Percentiles rank a stretch among this genome's conserved stretches.
phyloP scores from a whole-genome alignment of 2,797 vertebrate species.

The Natrix natrix region DNA sequence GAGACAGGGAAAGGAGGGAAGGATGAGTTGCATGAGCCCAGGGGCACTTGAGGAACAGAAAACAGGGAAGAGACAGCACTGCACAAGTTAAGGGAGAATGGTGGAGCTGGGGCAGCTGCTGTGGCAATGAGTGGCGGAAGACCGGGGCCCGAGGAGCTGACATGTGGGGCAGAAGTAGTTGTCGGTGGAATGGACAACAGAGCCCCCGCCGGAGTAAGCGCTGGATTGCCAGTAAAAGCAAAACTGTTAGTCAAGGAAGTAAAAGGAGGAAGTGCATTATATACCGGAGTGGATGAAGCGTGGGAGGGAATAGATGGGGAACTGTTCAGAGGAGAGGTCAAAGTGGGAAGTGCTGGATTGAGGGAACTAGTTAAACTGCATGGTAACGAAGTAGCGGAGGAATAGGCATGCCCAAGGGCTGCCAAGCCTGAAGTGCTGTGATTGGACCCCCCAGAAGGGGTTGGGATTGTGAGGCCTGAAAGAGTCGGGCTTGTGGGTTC shows the following conservation, averaged over 20 bases:
- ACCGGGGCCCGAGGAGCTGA: slow-evolving; percentile 61
- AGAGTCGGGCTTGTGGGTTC: slow-evolving; percentile 84
- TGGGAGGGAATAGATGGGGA: slow-evolving; percentile 70
- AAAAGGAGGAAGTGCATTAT: slow-evolving; percentile 83
- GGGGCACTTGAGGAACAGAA: slow-evolving; percentile 76
- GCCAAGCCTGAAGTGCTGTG: slow-evolving; percentile 79
- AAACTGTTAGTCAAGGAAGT: slow-evolving; percentile 81
- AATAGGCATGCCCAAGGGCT: slow-evolving; percentile 78
- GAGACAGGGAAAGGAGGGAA: slow-evolving; percentile 88
- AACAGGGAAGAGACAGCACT: slow-evolving; percentile 85
- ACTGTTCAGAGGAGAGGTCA: slow-evolving; percentile 69
- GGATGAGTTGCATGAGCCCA: slow-evolving; percentile 75
- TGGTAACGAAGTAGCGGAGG: slow-evolving; percentile 79
- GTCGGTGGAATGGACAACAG: slow-evolving; percentile 71
- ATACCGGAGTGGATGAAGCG: slow-evolving; percentile 73
- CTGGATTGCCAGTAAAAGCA: slow-evolving; percentile 69
- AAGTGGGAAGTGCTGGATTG: slow-evolving; percentile 74
- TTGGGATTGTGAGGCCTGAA: slow-evolving; percentile 89
- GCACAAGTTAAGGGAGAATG: slow-evolving; percentile 85
- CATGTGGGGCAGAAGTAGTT: slow-evolving; percentile 58
- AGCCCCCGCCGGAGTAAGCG: slow-evolving; percentile 68
- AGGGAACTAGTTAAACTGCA: slow-evolving; percentile 80
- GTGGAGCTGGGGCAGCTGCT: slow-evolving; percentile 70
- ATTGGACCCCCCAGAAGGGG: slow-evolving; percentile 80
- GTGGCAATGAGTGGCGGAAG: slow-evolving; percentile 73